Evolutionary conservation across 2,797 vertebrate genomes (phyloP).

Genomic region (Takifugu rubripes): DNA sequence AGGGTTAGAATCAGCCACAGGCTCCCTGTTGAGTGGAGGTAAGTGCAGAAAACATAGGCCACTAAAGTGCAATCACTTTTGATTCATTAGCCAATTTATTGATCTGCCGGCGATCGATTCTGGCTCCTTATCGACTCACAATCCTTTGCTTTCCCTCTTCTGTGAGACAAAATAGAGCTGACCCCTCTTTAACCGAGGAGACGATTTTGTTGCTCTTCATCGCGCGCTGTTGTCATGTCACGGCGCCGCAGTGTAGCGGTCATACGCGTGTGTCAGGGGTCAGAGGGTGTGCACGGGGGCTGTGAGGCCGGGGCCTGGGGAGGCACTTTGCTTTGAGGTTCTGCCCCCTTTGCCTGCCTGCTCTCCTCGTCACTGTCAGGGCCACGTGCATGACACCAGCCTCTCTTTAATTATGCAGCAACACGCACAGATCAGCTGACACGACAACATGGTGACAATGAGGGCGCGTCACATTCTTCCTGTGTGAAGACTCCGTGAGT

Average conservation of each 20-base stretch:
- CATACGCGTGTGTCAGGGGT: constrained; percentile 21
- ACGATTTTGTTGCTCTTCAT: constrained; percentile 26
- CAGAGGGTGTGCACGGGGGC: constrained; percentile 10
- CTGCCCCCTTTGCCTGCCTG: constrained; percentile 27
- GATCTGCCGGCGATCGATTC: constrained; percentile 61
- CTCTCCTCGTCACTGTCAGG: constrained; percentile 62
- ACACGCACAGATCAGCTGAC: constrained; percentile 49
- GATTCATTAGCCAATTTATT: constrained; percentile 57
- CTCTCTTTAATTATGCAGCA: constrained; percentile 76
- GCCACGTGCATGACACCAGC: constrained; percentile 62
- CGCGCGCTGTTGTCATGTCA: constrained; percentile 23
- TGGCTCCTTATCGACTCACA: constrained; percentile 39
- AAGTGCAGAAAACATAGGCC: constrained; percentile 47
- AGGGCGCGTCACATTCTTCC: constrained; percentile 47
- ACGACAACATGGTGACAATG: constrained; percentile 48
- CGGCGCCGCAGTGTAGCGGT: constrained; percentile 16
- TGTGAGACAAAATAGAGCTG: constrained; percentile 36
- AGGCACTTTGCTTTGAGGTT: constrained; percentile 28
- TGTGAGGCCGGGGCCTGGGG: constrained; percentile 10
- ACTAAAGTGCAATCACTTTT: constrained; percentile 60
- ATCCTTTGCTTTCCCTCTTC: constrained; percentile 12
- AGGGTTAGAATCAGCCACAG: constrained; percentile 9
- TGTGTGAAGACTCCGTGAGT: constrained; percentile 41
- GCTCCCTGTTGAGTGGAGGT: constrained; percentile 27
- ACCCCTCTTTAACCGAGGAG: constrained; percentile 13